Evolutionary conservation across 2,888 invertebrate species (phyloP).

Genomic region (Polydrusus cervinus): DNA sequence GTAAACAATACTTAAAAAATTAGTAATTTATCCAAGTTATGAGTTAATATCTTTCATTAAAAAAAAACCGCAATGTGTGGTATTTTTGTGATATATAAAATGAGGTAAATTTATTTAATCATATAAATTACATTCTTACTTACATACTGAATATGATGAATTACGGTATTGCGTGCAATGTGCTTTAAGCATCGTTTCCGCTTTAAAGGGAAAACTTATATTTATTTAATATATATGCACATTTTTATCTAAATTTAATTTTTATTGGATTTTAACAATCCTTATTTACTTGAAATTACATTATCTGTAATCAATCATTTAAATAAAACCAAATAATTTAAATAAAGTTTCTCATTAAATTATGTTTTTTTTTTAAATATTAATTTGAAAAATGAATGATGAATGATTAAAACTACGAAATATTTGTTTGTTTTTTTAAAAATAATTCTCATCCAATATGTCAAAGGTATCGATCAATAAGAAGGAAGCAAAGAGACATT

Average conservation of each 20-base stretch:
- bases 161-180: slow-evolving; percentile 26
- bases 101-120: slow-evolving; percentile 20
- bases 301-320: not conserved
- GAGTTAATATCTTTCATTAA: not conserved
- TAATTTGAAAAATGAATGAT: too few relatives aligned
- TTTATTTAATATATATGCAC: slow-evolving; percentile 22
- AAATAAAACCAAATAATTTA: not conserved
- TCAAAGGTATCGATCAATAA: too few relatives aligned
- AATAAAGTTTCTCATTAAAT: not conserved
- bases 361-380: too few relatives aligned
- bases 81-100: slow-evolving; percentile 4
- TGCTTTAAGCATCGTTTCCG: slow-evolving; percentile 35
- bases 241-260: slow-evolving; percentile 10
- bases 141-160: slow-evolving; percentile 28
- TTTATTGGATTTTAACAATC: slow-evolving; percentile 13
- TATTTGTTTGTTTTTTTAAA: too few relatives aligned
- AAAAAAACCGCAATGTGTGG: slow-evolving; percentile 13
- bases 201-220: slow-evolving; percentile 32
- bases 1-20: slow-evolving; percentile 2
- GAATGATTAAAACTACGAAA: too few relatives aligned
- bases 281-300: slow-evolving; percentile 9
- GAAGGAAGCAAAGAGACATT: too few relatives aligned
- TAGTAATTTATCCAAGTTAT: not conserved
- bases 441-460: too few relatives aligned
- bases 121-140: slow-evolving; percentile 18